These are phyloP conservation scores for Drosophila parvula DNA, from an alignment of 1,140 invertebrate species.

Conservation along the genomic window DNA sequence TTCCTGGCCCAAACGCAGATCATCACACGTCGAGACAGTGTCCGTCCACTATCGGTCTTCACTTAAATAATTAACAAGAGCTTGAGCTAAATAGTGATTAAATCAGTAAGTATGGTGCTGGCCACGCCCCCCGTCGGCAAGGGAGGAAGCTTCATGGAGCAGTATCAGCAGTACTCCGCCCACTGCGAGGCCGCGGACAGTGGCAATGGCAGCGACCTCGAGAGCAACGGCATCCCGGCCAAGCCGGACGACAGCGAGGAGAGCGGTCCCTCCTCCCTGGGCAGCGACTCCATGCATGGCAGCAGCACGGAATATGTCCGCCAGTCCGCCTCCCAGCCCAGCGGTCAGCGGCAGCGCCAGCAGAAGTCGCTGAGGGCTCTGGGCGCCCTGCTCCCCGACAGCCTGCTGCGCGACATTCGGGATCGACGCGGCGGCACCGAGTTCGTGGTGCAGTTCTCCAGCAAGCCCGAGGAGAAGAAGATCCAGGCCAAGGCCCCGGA, in stretches of 20 bases:
- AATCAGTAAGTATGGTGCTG: conserved; percentile 57
- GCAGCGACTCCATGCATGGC: conserved; percentile 78
- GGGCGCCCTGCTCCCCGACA: conserved; percentile 75
- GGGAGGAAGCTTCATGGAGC: conserved; percentile 79
- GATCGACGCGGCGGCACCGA: conserved; percentile 64
- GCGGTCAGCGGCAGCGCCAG: conserved; percentile 63
- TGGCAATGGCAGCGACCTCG: conserved; percentile 92
- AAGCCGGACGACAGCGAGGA: conserved; percentile 84
- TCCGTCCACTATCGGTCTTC: conserved; percentile 1
- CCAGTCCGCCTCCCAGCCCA: conserved; percentile 64
- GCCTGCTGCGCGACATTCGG: conserved; percentile 78
- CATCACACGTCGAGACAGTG: conserved; percentile 27
- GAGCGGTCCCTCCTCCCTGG: conserved; percentile 75
- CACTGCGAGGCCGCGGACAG: conserved; percentile 92
- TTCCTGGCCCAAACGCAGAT: conserved; percentile 29
- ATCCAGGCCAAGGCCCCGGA: conserved; percentile 54
- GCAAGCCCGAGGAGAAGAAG: conserved; percentile 15
- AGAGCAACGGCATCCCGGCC: conserved; percentile 84
- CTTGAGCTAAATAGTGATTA: conserved; percentile 9
- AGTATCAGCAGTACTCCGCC: conserved; percentile 81
- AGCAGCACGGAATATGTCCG: conserved; percentile 71
- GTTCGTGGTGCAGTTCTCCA: conserved; percentile 64
- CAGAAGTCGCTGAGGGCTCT: conserved; percentile 66
- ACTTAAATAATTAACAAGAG: background rate
- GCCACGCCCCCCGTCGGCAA: conserved; percentile 46